Base-by-base conservation (phyloP, 2,797 vertebrate genomes). In the Gambusia yucatana region DNA sequence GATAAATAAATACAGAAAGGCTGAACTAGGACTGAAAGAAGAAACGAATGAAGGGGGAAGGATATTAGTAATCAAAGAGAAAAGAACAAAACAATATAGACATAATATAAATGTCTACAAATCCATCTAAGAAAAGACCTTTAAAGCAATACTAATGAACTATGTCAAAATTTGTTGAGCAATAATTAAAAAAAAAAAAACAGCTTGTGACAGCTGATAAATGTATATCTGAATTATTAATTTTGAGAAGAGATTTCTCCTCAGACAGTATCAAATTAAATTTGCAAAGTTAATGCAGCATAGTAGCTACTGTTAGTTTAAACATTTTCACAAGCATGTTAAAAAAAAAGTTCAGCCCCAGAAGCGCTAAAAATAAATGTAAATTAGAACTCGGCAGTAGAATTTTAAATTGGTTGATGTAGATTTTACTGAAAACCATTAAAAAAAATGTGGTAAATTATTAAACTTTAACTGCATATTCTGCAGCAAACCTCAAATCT, bases 231-330 rank as follows among this genome's bases (percentile, higher is more conserved):
- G 20, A 75, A 75, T 57, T 76, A 82, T 76, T 36, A 22, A 71
- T 78, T 44, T 44, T 43, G 61, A 44, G 41, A 73, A 6, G 4
- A 17, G 43, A 10, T 76, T 72, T 47, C 17, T 30, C 8, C 72
- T 76, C 22, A 44, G 50, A 77, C 46, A 75, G 13, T 20, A 22
- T 3, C 6, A 25, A 71, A 30, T 44, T 28, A 65, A 1, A 52
- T 77, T 78, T 20, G 77, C 48, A 17, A 72, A 79, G 47, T 47
- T 33, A 61, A 75, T 17, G 22, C 41, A 71, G 77, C 39, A n/a
- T 25, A 48, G 84, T 72, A 39, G 28, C 57, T 10, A 77, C 59
- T 75, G 69, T 14, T 44, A 55, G 61, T 73, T 36, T 33, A 48
- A 72, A 63, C 61, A 25, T 47, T 1, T 47, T 36, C 0, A 47